phyloP scores from a whole-genome alignment of 2,888 invertebrate species.

The Pelosia muscerda region DNA sequence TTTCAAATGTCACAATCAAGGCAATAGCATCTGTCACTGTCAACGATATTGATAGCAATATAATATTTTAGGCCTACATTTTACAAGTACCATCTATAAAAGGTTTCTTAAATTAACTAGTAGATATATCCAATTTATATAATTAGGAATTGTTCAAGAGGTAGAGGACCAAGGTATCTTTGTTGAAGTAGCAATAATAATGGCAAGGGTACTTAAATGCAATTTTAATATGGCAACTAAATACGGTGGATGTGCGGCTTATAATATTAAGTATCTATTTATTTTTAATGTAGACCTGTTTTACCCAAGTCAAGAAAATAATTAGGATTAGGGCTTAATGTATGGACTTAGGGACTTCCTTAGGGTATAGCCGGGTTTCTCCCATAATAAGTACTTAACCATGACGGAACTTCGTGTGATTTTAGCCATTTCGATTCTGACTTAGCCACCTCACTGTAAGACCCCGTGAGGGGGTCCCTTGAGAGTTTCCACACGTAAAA shows the following conservation, averaged over 20 bases:
- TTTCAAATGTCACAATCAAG: conserved; percentile 23
- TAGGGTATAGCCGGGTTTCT: too few species aligned
- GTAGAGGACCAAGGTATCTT: conserved; percentile 59
- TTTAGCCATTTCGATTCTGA: too few species aligned
- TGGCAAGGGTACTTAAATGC: conserved; percentile 50
- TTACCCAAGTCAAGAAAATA: not conserved
- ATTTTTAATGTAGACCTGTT: not conserved
- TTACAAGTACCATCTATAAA: conserved; percentile 34
- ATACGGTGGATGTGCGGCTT: conserved; percentile 27
- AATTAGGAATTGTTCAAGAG: conserved; percentile 50
- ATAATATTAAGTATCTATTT: not conserved
- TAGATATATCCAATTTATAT: conserved; percentile 39
- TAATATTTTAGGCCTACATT: conserved; percentile 48
- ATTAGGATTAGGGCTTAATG: not conserved
- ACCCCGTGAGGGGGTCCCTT: too few species aligned
- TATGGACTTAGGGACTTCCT: too few species aligned
- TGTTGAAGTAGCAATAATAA: conserved; percentile 45
- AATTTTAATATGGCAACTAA: conserved; percentile 51
- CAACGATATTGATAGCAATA: conserved; percentile 30
- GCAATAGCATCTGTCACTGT: conserved; percentile 28
- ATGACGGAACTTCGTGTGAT: too few species aligned
- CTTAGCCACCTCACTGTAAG: too few species aligned
- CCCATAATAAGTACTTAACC: too few species aligned
- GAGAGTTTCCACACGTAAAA: too few species aligned
- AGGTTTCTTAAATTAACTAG: conserved; percentile 41